Percentiles rank a stretch among this genome's conserved stretches.
phyloP scores from a whole-genome alignment of 2,113 vertebrate species.

The Pluvianellus socialis region DNA sequence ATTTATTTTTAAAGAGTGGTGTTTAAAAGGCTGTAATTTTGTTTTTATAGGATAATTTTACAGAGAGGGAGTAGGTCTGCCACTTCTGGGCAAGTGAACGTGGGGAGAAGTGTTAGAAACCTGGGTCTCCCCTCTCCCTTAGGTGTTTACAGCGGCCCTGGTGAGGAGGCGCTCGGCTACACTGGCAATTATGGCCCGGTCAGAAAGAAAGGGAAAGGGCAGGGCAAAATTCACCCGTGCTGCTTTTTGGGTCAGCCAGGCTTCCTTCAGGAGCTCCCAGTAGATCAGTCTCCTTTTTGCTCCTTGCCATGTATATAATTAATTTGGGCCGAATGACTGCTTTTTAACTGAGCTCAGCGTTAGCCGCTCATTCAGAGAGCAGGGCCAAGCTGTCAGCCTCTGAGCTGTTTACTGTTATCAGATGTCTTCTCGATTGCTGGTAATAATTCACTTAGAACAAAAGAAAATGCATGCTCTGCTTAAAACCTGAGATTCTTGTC shows the following conservation, averaged over 20 bases:
- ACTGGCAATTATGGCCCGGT: background rate
- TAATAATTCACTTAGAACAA: background rate
- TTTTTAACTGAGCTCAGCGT: background rate
- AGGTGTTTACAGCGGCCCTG: background rate
- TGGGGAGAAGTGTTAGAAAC: background rate
- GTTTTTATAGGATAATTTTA: background rate
- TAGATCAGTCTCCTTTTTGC: background rate
- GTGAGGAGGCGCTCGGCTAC: too few relatives aligned
- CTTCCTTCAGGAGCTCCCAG: background rate
- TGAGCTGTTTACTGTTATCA: background rate
- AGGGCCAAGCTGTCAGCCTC: background rate
- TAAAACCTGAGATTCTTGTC: background rate
- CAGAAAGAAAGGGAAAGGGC: background rate
- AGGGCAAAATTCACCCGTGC: background rate
- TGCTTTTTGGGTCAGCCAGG: background rate
- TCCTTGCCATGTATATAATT: conserved; percentile 11
- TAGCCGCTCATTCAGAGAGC: background rate
- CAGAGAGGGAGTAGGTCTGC: background rate
- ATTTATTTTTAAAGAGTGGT: background rate
- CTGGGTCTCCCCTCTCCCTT: background rate
- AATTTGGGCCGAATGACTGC: conserved; percentile 2
- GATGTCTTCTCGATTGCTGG: background rate
- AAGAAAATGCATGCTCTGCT: background rate
- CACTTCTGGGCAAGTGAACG: background rate
- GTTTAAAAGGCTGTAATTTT: background rate